Conservation (phyloP, 92 coral and sea anemone genomes). For the Porites rus region DNA sequence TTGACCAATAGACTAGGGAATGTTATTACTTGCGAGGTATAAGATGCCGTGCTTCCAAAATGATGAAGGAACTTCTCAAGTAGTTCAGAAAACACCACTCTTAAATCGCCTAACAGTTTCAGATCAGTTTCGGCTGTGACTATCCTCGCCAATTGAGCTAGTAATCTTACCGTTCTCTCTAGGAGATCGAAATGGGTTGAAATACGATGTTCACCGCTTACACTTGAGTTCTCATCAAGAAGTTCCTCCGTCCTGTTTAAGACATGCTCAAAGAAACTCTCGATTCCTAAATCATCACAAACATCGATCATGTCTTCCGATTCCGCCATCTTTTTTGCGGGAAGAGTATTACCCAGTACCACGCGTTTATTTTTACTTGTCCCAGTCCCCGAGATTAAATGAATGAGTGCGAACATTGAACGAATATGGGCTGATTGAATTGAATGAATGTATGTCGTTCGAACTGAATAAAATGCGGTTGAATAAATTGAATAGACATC, state of each 20-base stretch:
- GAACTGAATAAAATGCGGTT: no score
- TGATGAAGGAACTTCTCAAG: constrained; percentile 33
- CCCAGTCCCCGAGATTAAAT: constrained; percentile 15
- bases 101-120: constrained; percentile 41
- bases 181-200: constrained; percentile 59
- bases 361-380: constrained; percentile 1
- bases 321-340: constrained; percentile 11
- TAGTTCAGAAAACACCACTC: constrained; percentile 31
- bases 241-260: constrained; percentile 55
- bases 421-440: constrained; percentile 8
- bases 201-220: constrained; percentile 17
- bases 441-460: no score
- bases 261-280: constrained; percentile 41
- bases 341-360: background rate
- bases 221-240: constrained; percentile 14
- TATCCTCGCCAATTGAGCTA: constrained; percentile 33
- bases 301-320: background rate
- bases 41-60: constrained; percentile 1
- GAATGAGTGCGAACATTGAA: constrained; percentile 15
- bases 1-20: background rate
- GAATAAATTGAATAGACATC: no score
- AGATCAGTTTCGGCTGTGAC: constrained; percentile 46
- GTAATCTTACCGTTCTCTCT: constrained; percentile 53
- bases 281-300: constrained; percentile 9
- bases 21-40: background rate